Evolutionary conservation across 2,888 invertebrate species (phyloP).

Genomic region (Acleris emargana): DNA sequence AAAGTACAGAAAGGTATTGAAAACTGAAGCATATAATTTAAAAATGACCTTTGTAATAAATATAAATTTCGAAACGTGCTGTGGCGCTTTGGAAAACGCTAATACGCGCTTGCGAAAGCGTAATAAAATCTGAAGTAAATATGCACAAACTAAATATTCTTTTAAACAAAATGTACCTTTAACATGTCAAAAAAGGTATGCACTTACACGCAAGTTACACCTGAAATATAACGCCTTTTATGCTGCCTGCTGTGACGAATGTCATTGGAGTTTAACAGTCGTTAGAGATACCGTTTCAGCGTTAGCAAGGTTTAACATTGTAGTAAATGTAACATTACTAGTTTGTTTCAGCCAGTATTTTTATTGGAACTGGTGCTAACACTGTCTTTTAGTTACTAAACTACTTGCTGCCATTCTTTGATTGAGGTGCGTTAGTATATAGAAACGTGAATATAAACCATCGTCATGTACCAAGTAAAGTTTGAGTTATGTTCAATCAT

Average conservation of each 20-base stretch:
- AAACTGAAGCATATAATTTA: constrained; percentile 18
- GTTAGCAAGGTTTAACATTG: too few species aligned
- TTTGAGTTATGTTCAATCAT: constrained; percentile 7
- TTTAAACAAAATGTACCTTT: too few species aligned
- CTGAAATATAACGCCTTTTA: too few species aligned
- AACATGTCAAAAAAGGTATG: too few species aligned
- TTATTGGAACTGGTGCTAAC: not conserved
- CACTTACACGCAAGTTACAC: too few species aligned
- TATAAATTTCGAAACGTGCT: not conserved
- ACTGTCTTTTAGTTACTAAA: constrained; percentile 3
- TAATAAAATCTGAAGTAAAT: not conserved
- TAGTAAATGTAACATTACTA: too few species aligned
- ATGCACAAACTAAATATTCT: too few species aligned
- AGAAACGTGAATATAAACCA: constrained; percentile 11
- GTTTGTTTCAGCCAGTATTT: too few species aligned
- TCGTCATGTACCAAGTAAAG: not conserved
- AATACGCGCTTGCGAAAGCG: not conserved
- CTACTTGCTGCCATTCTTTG: constrained; percentile 1
- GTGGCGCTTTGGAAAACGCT: not conserved
- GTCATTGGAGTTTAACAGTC: too few species aligned
- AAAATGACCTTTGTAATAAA: constrained; percentile 22
- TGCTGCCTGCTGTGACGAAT: too few species aligned
- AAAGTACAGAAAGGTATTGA: constrained; percentile 23
- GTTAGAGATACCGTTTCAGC: too few species aligned
- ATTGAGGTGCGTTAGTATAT: not conserved